phyloP scores from a whole-genome alignment of 2,888 invertebrate genomes.

The Salticus scenicus region DNA sequence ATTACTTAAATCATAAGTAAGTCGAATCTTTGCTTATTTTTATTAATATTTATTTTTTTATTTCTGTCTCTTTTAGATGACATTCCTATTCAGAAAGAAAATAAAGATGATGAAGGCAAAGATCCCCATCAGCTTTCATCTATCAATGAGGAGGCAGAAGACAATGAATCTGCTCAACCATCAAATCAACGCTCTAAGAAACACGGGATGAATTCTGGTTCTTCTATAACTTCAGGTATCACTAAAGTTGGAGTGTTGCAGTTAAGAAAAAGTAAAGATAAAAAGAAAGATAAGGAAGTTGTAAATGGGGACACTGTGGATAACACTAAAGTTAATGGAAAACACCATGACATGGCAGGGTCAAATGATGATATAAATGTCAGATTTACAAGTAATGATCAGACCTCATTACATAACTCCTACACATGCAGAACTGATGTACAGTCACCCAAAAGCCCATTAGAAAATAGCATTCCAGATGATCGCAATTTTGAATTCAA shows the following conservation, averaged over 20 bases:
- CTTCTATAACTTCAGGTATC: constrained; percentile 22
- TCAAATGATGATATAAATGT: constrained; percentile 24
- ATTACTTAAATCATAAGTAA: too few species aligned
- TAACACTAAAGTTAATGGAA: constrained; percentile 39
- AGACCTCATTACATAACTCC: constrained; percentile 32
- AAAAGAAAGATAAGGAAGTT: constrained; percentile 51
- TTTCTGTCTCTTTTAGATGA: constrained; percentile 58
- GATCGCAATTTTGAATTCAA: constrained; percentile 42
- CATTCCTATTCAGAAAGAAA: constrained; percentile 62
- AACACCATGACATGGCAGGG: neutral
- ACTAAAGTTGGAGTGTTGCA: constrained; percentile 61
- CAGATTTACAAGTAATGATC: constrained; percentile 30
- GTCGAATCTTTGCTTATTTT: too few species aligned
- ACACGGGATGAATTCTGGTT: constrained; percentile 7
- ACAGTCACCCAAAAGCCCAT: constrained; percentile 43
- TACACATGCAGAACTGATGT: constrained; percentile 55
- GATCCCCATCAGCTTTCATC: constrained; percentile 51
- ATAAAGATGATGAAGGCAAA: constrained; percentile 19
- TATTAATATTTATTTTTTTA: too few species aligned
- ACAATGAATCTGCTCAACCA: constrained; percentile 21
- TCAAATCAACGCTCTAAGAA: constrained; percentile 18
- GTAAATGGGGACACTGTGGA: constrained; percentile 23
- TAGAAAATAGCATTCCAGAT: constrained; percentile 41
- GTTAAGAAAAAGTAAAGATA: constrained; percentile 52
- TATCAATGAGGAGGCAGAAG: constrained; percentile 58